Conservation (phyloP, 64 coral and sea anemone species). For the Montipora cactus region DNA sequence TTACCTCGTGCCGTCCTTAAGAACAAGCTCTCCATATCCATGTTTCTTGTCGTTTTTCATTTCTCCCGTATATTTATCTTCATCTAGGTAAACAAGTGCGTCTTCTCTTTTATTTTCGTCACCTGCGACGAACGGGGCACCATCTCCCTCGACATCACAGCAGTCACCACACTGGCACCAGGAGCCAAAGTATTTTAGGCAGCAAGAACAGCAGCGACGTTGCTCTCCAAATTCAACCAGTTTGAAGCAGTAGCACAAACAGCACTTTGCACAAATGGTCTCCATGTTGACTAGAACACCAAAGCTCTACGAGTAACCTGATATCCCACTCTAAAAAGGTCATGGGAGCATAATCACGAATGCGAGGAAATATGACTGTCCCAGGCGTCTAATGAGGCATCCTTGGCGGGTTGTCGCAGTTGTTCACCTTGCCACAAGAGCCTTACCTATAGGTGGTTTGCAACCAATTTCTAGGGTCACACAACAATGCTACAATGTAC, state of each 20-base stretch:
- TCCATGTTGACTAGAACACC: constrained; percentile 14
- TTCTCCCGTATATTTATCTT: constrained; percentile 33
- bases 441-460: too few relatives aligned
- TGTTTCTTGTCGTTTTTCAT: constrained; percentile 43
- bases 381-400: too few relatives aligned
- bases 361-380: too few relatives aligned
- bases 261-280: constrained; percentile 49
- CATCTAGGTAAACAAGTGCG: constrained; percentile 30
- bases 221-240: constrained; percentile 23
- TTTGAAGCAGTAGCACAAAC: constrained; percentile 64
- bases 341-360: too few relatives aligned
- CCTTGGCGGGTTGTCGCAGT: too few relatives aligned
- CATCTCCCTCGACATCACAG: constrained; percentile 50
- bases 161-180: constrained; percentile 67
- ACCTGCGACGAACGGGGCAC: neutral
- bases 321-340: neutral
- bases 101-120: constrained; percentile 13
- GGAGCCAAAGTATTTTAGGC: neutral
- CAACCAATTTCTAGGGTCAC: too few relatives aligned
- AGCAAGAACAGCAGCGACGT: constrained; percentile 6
- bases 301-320: neutral
- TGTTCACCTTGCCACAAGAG: too few relatives aligned
- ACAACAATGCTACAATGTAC: too few relatives aligned
- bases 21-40: constrained; percentile 62
- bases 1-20: constrained; percentile 60